phyloP scores from a whole-genome alignment of 2,888 invertebrate genomes.

The Platycheirus rosarum region DNA sequence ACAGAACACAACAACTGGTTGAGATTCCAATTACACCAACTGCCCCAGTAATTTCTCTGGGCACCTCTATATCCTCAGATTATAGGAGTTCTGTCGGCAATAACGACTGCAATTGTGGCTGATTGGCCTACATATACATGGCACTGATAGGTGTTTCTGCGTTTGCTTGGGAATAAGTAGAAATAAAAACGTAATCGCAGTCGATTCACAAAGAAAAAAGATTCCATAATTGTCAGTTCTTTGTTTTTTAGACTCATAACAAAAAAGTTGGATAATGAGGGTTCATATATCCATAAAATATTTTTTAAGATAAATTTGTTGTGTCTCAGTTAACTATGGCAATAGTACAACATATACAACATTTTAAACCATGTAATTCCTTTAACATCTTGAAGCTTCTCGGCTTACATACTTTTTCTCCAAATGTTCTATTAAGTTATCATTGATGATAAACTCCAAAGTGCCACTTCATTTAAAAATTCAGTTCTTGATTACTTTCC shows the following conservation, averaged over 20 bases:
- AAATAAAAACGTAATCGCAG: neutral
- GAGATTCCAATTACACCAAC: slow-evolving; percentile 40
- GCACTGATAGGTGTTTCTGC: neutral
- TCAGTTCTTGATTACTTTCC: neutral
- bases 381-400: too few species aligned
- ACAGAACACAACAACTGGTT: slow-evolving; percentile 8
- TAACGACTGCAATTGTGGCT: slow-evolving; percentile 32
- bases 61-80: neutral
- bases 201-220: neutral
- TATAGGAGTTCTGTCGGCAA: slow-evolving; percentile 17
- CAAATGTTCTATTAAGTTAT: too few species aligned
- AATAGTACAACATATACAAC: too few species aligned
- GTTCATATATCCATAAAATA: too few species aligned
- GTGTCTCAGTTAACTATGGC: too few species aligned
- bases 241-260: neutral
- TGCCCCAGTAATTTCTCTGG: slow-evolving; percentile 29
- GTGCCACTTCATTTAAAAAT: neutral
- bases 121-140: slow-evolving; percentile 2
- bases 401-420: too few species aligned
- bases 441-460: neutral
- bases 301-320: too few species aligned
- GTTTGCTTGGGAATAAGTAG: neutral
- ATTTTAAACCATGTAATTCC: too few species aligned
- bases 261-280: neutral
- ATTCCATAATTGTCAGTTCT: neutral